These are phyloP conservation scores for Congeria kusceri DNA, from an alignment of 2,888 invertebrate species.

Conservation along the genomic window DNA sequence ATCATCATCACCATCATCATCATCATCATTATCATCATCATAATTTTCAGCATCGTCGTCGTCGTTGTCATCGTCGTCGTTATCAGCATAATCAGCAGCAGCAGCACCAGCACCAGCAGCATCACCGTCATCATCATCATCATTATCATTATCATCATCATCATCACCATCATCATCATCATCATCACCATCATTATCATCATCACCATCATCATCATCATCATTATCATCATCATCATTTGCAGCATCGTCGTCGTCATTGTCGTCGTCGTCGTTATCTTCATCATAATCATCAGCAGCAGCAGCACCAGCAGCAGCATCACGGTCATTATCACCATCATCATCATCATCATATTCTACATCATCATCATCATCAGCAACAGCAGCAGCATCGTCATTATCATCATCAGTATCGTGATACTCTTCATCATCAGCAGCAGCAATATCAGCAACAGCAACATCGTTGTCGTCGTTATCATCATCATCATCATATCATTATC, in stretches of 20 bases:
- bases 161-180: conserved; percentile 6
- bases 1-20: conserved; percentile 14
- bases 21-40: conserved; percentile 12
- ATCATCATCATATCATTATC: no score
- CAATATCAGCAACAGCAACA: not conserved
- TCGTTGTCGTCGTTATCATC: not conserved
- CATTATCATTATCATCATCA: conserved; percentile 12
- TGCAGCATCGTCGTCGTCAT: not conserved
- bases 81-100: not conserved
- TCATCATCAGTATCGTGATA: not conserved
- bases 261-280: not conserved
- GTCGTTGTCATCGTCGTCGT: not conserved
- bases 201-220: conserved; percentile 16
- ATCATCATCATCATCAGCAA: conserved; percentile 6
- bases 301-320: not conserved
- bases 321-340: conserved; percentile 21
- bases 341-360: conserved; percentile 11
- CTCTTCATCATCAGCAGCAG: not conserved
- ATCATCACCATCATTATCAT: conserved; percentile 14
- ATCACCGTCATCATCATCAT: conserved; percentile 26
- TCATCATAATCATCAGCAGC: conserved; percentile 1
- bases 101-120: not conserved
- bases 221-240: conserved; percentile 6
- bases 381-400: not conserved
- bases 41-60: not conserved